Base-by-base conservation (phyloP, 2,113 vertebrate species). In the Strigops habroptila region DNA sequence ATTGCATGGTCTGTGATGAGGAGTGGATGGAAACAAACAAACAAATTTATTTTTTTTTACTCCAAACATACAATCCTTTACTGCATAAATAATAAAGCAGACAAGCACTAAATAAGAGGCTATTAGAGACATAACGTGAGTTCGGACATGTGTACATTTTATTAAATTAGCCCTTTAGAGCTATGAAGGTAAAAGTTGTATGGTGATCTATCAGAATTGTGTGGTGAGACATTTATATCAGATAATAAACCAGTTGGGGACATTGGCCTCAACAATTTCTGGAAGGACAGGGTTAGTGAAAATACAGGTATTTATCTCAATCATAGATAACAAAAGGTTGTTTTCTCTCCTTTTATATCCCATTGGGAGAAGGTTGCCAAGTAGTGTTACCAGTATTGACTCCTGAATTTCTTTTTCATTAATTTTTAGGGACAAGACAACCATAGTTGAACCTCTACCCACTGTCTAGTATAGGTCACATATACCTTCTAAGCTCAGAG, bases 61-160 rank as follows among this genome's bases (percentile, higher is more conserved):
- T 60, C 41, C 35, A 68, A 82, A 22, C 0, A 6, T 48, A 70
- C 41, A 16, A 46, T 71, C 43, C 27, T 80, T 76, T 83, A 71
- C 16, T 88, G 79, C 41, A 92, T 37, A 82, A 93, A 65, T 95
- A 94, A 92, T 81, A 95, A 83, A 64, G 73, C 84, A 83, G 51
- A 65, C 31, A 49, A 93, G 27, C n/a, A 49, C 39, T 64, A 41
- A 86, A 52, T 31, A 74, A 70, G 33, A 78, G 33, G 41, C 31
- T 67, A 28, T 25, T 60, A 65, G 37, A 77, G 43, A 86, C 24
- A 23, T 19, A 25, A 37, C 0, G 0, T 43, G 78, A 19, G 37
- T 24, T 76, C 53, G 46, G 28, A 91, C 8, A 53, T 1, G 0
- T 33, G 28, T 24, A 65, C 9, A 52, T 14, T 23, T n/a, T 31